phyloP scores from a whole-genome alignment of 1,140 invertebrate genomes.

The Dryas iulia region DNA sequence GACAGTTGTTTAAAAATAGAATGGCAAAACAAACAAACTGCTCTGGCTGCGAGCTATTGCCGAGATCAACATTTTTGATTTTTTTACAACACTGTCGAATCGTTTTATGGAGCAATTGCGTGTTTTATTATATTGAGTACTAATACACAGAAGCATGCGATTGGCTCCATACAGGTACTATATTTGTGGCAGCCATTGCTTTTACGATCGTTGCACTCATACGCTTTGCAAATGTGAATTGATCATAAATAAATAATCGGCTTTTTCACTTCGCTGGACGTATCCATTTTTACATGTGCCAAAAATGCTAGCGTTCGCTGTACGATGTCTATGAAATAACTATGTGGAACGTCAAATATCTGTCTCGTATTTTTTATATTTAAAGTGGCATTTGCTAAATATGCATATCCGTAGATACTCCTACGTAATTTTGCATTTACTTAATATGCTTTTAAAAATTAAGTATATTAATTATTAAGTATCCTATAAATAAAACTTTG shows the following conservation, averaged over 20 bases:
- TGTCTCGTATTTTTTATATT: too few relatives aligned
- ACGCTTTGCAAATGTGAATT: constrained; percentile 27
- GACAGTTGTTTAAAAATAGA: constrained; percentile 42
- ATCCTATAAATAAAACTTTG: too few relatives aligned
- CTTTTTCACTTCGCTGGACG: constrained; percentile 31
- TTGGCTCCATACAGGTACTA: constrained; percentile 34
- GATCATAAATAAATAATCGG: constrained; percentile 32
- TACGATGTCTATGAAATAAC: neutral
- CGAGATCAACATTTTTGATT: constrained; percentile 46
- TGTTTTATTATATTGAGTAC: constrained; percentile 44
- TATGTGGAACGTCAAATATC: neutral
- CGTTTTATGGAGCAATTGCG: constrained; percentile 43
- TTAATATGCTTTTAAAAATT: too few relatives aligned
- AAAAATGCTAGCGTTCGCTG: constrained; percentile 20
- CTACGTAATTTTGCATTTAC: too few relatives aligned
- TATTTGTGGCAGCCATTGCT: constrained; percentile 37
- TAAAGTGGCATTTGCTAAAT: too few relatives aligned
- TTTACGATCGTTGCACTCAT: constrained; percentile 34
- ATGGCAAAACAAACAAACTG: constrained; percentile 41
- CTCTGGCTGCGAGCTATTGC: constrained; percentile 40
- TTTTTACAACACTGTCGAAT: constrained; percentile 43
- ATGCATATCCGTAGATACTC: too few relatives aligned
- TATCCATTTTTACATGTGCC: constrained; percentile 21
- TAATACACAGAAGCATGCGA: constrained; percentile 37
- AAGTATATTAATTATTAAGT: too few relatives aligned